Evolutionary conservation across 2,888 invertebrate species (phyloP).

Genomic region (Nycteola revayana): DNA sequence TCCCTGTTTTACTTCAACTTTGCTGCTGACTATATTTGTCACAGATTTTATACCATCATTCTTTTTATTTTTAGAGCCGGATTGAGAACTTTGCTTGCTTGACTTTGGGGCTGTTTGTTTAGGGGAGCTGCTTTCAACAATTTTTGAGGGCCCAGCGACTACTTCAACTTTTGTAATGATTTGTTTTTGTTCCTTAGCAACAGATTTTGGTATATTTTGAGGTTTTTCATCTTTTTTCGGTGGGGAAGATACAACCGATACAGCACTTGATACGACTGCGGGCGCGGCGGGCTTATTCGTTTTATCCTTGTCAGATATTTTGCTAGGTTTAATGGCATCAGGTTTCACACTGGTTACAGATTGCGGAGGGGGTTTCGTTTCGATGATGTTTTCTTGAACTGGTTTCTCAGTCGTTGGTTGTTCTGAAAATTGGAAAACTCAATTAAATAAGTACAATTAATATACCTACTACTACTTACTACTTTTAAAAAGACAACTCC

Average conservation of each 20-base stretch:
- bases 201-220: slow-evolving; percentile 67
- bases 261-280: slow-evolving; percentile 62
- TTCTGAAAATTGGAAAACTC: slow-evolving; percentile 67
- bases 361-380: slow-evolving; percentile 71
- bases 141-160: slow-evolving; percentile 76
- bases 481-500: no score
- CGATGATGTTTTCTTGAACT: slow-evolving; percentile 72
- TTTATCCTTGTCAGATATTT: slow-evolving; percentile 63
- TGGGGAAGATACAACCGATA: slow-evolving; percentile 62
- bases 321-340: slow-evolving; percentile 72
- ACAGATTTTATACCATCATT: slow-evolving; percentile 59
- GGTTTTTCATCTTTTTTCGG: slow-evolving; percentile 74
- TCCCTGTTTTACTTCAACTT: slow-evolving; percentile 75
- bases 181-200: slow-evolving; percentile 68
- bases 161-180: slow-evolving; percentile 81
- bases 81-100: slow-evolving; percentile 49
- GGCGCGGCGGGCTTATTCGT: slow-evolving; percentile 61
- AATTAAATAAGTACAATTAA: no score
- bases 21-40: slow-evolving; percentile 67
- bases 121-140: slow-evolving; percentile 56
- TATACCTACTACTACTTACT: no score
- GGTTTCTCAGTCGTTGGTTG: slow-evolving; percentile 68
- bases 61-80: slow-evolving; percentile 55
- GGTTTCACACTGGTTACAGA: slow-evolving; percentile 62
- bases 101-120: slow-evolving; percentile 52